phyloP scores from a whole-genome alignment of 2,113 vertebrate genomes.

The Proterorhinus semilunaris region DNA sequence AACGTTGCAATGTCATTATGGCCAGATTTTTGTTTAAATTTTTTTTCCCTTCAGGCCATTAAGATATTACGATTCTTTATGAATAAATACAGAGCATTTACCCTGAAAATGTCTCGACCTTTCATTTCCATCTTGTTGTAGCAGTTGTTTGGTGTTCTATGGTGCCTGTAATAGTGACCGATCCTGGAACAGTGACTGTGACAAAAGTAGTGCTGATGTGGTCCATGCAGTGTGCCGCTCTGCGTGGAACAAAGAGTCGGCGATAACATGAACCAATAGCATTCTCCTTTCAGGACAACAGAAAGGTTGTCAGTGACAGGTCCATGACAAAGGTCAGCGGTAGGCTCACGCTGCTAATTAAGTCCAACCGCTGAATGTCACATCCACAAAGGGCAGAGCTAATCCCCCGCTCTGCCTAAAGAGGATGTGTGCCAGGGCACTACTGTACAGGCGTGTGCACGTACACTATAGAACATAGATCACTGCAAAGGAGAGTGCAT shows the following conservation, averaged over 20 bases:
- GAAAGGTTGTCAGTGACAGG: conserved; percentile 80
- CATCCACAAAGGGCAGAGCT: conserved; percentile 79
- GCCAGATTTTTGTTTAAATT: too few relatives aligned
- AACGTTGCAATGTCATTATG: too few relatives aligned
- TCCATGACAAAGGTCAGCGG: conserved; percentile 77
- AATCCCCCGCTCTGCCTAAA: conserved; percentile 70
- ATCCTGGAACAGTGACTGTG: neutral
- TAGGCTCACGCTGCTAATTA: conserved; percentile 80
- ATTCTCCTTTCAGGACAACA: conserved; percentile 75
- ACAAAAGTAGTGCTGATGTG: conserved; percentile 3
- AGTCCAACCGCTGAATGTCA: conserved; percentile 83
- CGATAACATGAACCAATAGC: conserved; percentile 79
- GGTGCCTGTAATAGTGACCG: neutral
- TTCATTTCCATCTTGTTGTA: too few relatives aligned
- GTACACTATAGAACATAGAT: neutral
- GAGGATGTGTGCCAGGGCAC: conserved; percentile 28
- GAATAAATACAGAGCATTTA: too few relatives aligned
- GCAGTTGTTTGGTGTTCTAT: too few relatives aligned
- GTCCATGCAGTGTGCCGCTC: conserved; percentile 6
- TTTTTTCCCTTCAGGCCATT: too few relatives aligned
- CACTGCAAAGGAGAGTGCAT: too few relatives aligned
- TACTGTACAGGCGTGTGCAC: neutral
- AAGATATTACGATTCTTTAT: too few relatives aligned
- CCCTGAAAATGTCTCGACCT: neutral
- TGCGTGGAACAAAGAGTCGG: conserved; percentile 20